Conservation (phyloP, 2,888 invertebrate genomes). For the Diaprepes abbreviatus region DNA sequence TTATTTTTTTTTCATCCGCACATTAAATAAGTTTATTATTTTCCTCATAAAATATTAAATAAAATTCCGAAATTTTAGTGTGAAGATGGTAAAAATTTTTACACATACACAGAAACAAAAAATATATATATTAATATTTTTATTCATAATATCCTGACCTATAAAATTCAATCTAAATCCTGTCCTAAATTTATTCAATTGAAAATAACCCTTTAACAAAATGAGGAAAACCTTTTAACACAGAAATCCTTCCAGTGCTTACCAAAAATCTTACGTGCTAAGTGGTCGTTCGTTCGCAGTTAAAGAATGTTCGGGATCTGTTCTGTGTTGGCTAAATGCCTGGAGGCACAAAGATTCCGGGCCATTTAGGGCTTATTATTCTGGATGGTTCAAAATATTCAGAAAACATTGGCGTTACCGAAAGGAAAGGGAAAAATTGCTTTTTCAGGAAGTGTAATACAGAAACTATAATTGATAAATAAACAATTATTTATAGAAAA, state of each 20-base stretch:
- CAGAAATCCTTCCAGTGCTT: neutral
- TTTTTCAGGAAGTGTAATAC: no score
- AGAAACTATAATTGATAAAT: no score
- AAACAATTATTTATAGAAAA: no score
- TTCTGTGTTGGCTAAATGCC: constrained; percentile 6
- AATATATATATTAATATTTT: no score
- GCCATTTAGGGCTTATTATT: constrained; percentile 15
- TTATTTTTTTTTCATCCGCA: no score
- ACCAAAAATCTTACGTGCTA: constrained; percentile 10
- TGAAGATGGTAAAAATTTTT: no score
- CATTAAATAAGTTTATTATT: no score
- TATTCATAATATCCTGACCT: neutral
- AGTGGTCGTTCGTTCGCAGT: constrained; percentile 3
- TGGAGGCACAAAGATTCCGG: constrained; percentile 9
- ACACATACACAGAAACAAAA: no score
- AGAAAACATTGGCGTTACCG: neutral
- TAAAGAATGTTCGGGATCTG: constrained; percentile 9
- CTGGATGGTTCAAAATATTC: constrained; percentile 5
- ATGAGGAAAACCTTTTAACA: constrained; percentile 12
- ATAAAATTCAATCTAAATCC: neutral
- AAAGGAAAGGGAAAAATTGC: no score
- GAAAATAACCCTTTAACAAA: constrained; percentile 3
- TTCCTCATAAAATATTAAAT: no score
- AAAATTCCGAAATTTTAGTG: no score
- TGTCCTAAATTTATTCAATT: neutral